phyloP scores from a whole-genome alignment of 2,888 invertebrate genomes.

The Incurvaria masculella region DNA sequence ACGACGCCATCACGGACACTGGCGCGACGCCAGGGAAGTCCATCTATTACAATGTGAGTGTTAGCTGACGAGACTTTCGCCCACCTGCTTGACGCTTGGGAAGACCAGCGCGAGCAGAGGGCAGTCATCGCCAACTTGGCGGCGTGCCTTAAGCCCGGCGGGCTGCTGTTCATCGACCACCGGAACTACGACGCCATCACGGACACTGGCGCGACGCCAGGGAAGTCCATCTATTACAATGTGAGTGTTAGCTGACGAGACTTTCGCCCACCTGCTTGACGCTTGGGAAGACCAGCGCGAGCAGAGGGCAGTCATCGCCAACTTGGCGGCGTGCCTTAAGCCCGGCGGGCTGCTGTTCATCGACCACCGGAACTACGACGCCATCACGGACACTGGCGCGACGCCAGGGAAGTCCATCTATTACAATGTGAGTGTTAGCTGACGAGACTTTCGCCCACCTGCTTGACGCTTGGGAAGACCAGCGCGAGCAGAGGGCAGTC shows the following conservation, averaged over 20 bases:
- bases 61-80: too few species aligned
- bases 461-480: slow-evolving; percentile 75
- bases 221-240: slow-evolving; percentile 86
- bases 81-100: slow-evolving; percentile 76
- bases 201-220: slow-evolving; percentile 73
- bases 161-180: slow-evolving; percentile 82
- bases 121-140: slow-evolving; percentile 78
- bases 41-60: slow-evolving; percentile 85
- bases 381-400: slow-evolving; percentile 70
- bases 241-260: too few species aligned
- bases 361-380: slow-evolving; percentile 87
- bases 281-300: slow-evolving; percentile 73
- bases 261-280: slow-evolving; percentile 86
- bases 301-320: slow-evolving; percentile 72
- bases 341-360: slow-evolving; percentile 83
- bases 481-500: slow-evolving; percentile 75
- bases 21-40: slow-evolving; percentile 79
- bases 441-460: slow-evolving; percentile 91
- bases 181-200: slow-evolving; percentile 83
- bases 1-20: slow-evolving; percentile 74
- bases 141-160: slow-evolving; percentile 79
- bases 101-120: slow-evolving; percentile 77
- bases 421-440: slow-evolving; percentile 78
- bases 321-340: slow-evolving; percentile 80
- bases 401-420: slow-evolving; percentile 84